Conservation (phyloP, 2,113 vertebrate genomes). For the Dipodomys merriami region DNA sequence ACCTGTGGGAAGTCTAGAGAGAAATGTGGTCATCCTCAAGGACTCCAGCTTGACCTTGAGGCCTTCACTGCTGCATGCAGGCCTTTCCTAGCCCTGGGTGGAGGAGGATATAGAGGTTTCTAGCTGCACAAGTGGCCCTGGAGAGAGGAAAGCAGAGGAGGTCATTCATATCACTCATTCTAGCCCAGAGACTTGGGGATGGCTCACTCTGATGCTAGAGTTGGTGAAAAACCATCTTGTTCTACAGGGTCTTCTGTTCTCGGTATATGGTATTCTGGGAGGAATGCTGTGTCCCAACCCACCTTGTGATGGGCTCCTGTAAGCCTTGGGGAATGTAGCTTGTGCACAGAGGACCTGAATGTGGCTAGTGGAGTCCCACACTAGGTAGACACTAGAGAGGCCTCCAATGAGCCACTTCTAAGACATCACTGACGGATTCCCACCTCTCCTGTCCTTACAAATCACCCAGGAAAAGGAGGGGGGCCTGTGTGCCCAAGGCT, state of each 20-base stretch:
- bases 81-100: not conserved
- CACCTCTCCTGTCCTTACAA: not conserved
- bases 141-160: not conserved
- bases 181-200: not conserved
- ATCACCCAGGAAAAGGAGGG: not conserved
- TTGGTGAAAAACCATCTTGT: not conserved
- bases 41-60: not conserved
- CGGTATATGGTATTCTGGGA: not conserved
- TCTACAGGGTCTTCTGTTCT: not conserved
- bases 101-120: not conserved
- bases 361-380: accelerated
- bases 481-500: not conserved
- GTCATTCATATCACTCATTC: not conserved
- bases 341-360: not conserved
- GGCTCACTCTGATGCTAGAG: not conserved
- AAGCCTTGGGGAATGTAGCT: not conserved
- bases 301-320: too few species aligned
- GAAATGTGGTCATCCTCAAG: too few species aligned
- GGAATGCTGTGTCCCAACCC: not conserved
- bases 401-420: too few species aligned
- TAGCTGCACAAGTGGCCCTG: not conserved
- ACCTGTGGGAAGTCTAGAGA: not conserved
- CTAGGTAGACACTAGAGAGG: not conserved
- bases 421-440: not conserved
- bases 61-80: not conserved